A percentile compares a stretch with the other conserved stretches of the same genome.
These are phyloP conservation scores for Camponotus floridanus DNA, from an alignment of 1,140 invertebrate species.

Conservation along the genomic window DNA sequence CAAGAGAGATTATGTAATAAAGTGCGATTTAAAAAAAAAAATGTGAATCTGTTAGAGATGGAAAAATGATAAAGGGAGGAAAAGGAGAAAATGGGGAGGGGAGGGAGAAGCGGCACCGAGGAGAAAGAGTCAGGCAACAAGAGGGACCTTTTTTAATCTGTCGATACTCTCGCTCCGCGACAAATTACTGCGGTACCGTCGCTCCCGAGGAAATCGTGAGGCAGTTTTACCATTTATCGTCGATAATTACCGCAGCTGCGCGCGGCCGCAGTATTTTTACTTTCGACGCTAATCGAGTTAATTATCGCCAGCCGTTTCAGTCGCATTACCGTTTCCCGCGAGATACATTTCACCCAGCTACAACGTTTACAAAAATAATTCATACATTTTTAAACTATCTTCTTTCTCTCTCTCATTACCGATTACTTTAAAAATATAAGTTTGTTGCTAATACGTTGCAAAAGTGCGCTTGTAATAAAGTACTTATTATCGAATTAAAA, in stretches of 20 bases:
- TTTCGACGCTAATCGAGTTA: conserved; percentile 66
- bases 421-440: background rate
- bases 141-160: conserved; percentile 68
- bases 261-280: conserved; percentile 56
- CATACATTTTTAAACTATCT: background rate
- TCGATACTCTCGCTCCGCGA: conserved; percentile 66
- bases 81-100: background rate
- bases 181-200: conserved; percentile 64
- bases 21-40: too few species aligned
- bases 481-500: background rate
- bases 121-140: background rate
- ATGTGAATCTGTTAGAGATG: too few species aligned
- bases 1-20: too few species aligned
- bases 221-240: conserved; percentile 56
- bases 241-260: conserved; percentile 66
- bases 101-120: background rate
- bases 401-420: background rate
- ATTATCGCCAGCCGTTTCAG: conserved; percentile 52
- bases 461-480: background rate
- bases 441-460: background rate
- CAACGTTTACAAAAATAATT: background rate
- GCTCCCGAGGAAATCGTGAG: conserved; percentile 26
- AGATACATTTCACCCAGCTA: background rate
- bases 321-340: background rate
- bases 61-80: background rate